Evolutionary conservation across 2,113 vertebrate species (phyloP).

Genomic region (Muntiacus muntjak): DNA sequence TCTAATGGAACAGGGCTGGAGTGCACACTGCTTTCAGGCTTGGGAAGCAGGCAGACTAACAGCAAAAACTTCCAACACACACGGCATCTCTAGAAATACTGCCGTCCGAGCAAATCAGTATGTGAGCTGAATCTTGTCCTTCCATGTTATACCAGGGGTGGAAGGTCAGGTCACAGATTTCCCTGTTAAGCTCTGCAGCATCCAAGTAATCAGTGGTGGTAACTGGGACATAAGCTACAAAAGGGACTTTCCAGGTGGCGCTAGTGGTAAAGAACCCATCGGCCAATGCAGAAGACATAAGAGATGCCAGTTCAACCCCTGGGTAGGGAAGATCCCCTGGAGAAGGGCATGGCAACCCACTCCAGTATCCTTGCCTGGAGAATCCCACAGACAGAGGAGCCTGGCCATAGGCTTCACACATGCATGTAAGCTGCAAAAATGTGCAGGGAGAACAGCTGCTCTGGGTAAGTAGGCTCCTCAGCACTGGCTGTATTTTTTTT

Average conservation of each 20-base stretch:
- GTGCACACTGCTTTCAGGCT: background rate
- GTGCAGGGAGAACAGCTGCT: background rate
- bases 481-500: background rate
- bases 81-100: background rate
- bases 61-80: background rate
- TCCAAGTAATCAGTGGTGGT: background rate
- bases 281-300: background rate
- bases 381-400: background rate
- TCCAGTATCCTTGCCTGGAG: background rate
- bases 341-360: background rate
- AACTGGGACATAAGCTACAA: background rate
- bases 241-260: background rate
- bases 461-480: background rate
- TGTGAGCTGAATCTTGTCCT: background rate
- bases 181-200: background rate
- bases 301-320: background rate
- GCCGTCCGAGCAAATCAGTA: background rate
- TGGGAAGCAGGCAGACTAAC: background rate
- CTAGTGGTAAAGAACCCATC: background rate
- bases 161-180: background rate
- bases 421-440: background rate
- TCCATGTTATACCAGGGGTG: background rate
- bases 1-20: background rate
- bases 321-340: background rate
- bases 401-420: background rate